Evolutionary conservation across 35 echinoderm and acorn worm species (phyloP).

Genomic region (Ophioderma brevispina): DNA sequence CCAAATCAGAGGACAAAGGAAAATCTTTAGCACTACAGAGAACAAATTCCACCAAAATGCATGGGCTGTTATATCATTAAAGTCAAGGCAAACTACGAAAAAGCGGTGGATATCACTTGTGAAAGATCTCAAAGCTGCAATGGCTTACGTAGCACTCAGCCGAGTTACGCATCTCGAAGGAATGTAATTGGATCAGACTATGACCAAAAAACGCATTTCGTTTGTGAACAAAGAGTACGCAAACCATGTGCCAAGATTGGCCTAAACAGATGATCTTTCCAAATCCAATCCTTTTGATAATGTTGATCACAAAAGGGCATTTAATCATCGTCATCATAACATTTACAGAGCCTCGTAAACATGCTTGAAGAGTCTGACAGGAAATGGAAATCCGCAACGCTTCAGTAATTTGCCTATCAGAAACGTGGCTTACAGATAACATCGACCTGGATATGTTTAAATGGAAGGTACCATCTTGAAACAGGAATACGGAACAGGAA

Average conservation of each 20-base stretch:
- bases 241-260: background rate
- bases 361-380: too few species aligned
- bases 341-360: too few species aligned
- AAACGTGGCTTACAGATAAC: too few species aligned
- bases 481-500: too few species aligned
- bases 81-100: slow-evolving; percentile 8
- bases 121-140: background rate
- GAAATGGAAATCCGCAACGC: too few species aligned
- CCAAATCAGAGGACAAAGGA: background rate
- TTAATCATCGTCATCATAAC: too few species aligned
- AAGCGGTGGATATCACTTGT: slow-evolving; percentile 24
- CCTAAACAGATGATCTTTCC: background rate
- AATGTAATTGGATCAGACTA: slow-evolving; percentile 19
- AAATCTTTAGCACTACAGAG: background rate
- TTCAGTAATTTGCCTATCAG: too few species aligned
- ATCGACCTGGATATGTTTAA: too few species aligned
- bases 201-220: background rate
- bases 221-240: background rate
- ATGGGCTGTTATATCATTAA: slow-evolving; percentile 39
- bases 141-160: slow-evolving; percentile 41
- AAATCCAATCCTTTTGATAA: background rate
- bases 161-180: slow-evolving; percentile 33
- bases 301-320: too few species aligned
- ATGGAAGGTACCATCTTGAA: too few species aligned
- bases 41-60: slow-evolving; percentile 45